Base-by-base conservation (phyloP, 2,113 vertebrate genomes). In the Vulpes vulpes region DNA sequence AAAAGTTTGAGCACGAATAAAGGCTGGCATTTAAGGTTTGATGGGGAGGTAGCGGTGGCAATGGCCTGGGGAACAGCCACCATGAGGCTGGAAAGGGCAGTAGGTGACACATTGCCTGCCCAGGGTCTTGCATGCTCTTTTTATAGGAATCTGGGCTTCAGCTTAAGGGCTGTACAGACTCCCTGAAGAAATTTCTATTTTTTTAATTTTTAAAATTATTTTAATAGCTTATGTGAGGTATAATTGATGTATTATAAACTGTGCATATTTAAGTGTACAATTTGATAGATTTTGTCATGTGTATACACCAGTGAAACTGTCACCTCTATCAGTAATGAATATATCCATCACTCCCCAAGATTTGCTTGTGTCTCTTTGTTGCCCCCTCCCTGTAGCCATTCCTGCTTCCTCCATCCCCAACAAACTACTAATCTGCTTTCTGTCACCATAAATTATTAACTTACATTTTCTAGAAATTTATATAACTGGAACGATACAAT, bases 21-120 rank as follows among this genome's bases (percentile, higher is more conserved):
- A 32, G 30, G 78, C 81, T 91, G 64, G 49, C 3, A 3, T 53
- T 38, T 38, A 83, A 89, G 30, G 19, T 1, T 20, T 49, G 35
- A 3, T 27, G 14, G 43, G 59, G 27, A 60, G 32, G 3, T 16
- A 1, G 0, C 32, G 9, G 5, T 27, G 22, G 2, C 32, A 22
- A 17, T 35, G 30, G 22, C 35, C 15, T 19, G 12, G 38, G 35
- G 59, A 2, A 5, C 0, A 59, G 64, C 62, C 14, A 1, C 0
- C 23, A 73, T 11, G 15, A 35, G 32, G 35, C 38, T 23, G 65
- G 53, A 53, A 19, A 60, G 27, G 35, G 8, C 30, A 23, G 8
- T 16, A 38, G 57, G 22, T 0, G 32, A 8, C 60, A n/a, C 22
- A 9, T 7, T 53, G n/a, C 35, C 38, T 53, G 74, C 27, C 30